These are phyloP conservation scores for Acrocephalus arundinaceus DNA, from an alignment of 2,113 vertebrate species.

Conservation along the genomic window DNA sequence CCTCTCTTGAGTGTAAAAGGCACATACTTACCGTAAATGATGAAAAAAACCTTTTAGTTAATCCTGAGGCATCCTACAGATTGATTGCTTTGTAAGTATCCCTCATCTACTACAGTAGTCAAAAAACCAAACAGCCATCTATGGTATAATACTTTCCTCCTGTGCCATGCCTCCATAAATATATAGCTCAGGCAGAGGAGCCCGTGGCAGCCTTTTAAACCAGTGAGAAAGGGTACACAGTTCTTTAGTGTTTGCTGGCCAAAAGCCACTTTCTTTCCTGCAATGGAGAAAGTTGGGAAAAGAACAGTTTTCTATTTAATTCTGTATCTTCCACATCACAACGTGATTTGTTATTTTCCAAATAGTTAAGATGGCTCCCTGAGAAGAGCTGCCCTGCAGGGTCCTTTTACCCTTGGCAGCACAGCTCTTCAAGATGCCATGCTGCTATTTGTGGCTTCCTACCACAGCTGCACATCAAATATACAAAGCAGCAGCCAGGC, in stretches of 20 bases:
- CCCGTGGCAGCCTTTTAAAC: not conserved
- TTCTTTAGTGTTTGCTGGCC: not conserved
- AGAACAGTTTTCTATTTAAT: not conserved
- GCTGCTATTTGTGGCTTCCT: slow-evolving; percentile 45
- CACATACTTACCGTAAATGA: not conserved
- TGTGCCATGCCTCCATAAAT: not conserved
- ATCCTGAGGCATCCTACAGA: not conserved
- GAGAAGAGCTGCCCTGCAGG: not conserved
- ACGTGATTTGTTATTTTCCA: not conserved
- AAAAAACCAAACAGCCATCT: not conserved
- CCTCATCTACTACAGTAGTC: not conserved
- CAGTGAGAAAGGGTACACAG: not conserved
- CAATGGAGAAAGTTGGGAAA: not conserved
- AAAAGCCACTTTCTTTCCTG: not conserved
- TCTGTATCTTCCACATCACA: not conserved
- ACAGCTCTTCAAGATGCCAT: not conserved
- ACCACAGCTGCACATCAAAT: slow-evolving; percentile 48
- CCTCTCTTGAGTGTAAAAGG: not conserved
- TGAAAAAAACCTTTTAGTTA: not conserved
- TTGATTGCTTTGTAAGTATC: not conserved
- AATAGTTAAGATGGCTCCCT: not conserved
- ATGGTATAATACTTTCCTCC: not conserved
- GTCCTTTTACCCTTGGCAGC: slow-evolving; percentile 32
- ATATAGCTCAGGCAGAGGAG: not conserved
- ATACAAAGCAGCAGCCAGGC: slow-evolving; percentile 13